Evolutionary conservation across 1,140 invertebrate genomes (phyloP).

Genomic region (Lucilia sericata): DNA sequence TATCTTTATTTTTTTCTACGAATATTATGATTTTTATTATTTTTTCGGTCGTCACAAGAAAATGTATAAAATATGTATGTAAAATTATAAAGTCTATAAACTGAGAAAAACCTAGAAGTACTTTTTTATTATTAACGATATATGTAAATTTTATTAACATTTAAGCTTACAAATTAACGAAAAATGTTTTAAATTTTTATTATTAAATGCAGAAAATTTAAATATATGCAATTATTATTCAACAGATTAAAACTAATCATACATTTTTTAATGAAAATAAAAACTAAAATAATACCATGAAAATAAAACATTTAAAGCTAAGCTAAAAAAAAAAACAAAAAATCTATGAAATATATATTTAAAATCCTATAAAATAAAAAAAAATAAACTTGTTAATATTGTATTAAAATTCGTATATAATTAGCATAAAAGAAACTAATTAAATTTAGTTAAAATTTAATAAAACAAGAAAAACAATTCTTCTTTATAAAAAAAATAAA

Average conservation of each 20-base stretch:
- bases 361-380: background rate
- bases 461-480: slow-evolving; percentile 43
- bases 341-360: background rate
- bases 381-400: slow-evolving; percentile 8
- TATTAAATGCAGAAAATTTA: background rate
- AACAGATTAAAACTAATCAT: background rate
- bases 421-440: slow-evolving; percentile 1
- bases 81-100: background rate
- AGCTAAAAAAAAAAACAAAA: background rate
- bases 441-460: slow-evolving; percentile 25
- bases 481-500: slow-evolving; percentile 1
- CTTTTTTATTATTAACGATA: background rate
- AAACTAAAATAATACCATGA: background rate
- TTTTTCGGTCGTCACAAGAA: background rate
- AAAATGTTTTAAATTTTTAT: slow-evolving; percentile 7
- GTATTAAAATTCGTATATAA: background rate
- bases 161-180: background rate
- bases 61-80: slow-evolving; percentile 29
- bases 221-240: slow-evolving; percentile 27
- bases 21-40: no score
- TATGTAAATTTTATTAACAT: slow-evolving; percentile 11
- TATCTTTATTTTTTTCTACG: slow-evolving; percentile 49
- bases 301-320: slow-evolving; percentile 5
- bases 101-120: background rate
- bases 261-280: background rate